Evolutionary conservation across 2,888 invertebrate genomes (phyloP).

Genomic region (Galeruca laticollis): DNA sequence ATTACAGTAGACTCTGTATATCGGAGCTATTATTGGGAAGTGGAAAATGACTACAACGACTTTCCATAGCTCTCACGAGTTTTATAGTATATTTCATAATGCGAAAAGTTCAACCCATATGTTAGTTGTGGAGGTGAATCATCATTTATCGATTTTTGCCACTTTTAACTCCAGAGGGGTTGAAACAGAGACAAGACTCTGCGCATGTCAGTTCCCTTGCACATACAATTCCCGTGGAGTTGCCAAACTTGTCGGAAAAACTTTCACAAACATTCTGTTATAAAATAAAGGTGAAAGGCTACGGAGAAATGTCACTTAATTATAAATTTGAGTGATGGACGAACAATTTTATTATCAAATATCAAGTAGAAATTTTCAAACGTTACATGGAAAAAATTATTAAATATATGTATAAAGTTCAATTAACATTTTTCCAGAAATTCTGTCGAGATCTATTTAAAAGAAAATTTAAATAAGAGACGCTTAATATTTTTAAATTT

Average conservation of each 20-base stretch:
- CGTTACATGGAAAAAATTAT: no score
- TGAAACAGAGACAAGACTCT: slow-evolving; percentile 34
- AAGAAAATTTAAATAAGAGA: no score
- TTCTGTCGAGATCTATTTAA: no score
- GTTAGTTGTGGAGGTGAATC: slow-evolving; percentile 52
- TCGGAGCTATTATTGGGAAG: no score
- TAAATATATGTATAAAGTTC: no score
- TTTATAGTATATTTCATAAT: slow-evolving; percentile 21
- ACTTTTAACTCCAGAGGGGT: slow-evolving; percentile 48
- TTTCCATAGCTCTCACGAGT: not conserved
- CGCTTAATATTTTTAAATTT: not conserved
- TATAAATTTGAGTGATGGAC: not conserved
- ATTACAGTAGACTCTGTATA: no score
- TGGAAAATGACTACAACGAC: not conserved
- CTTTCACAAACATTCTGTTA: not conserved
- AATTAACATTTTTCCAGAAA: no score
- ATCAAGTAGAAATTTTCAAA: no score
- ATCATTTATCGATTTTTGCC: slow-evolving; percentile 55
- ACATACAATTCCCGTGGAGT: slow-evolving; percentile 20
- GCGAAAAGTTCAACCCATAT: slow-evolving; percentile 40
- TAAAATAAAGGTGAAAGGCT: not conserved
- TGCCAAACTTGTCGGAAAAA: slow-evolving; percentile 22
- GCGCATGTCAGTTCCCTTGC: slow-evolving; percentile 28
- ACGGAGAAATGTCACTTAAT: not conserved
- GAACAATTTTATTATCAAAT: no score